Percentiles rank a stretch among this genome's conserved stretches.
These are phyloP conservation scores for Serilophus lunatus DNA, from an alignment of 2,113 vertebrate species.

Conservation along the genomic window DNA sequence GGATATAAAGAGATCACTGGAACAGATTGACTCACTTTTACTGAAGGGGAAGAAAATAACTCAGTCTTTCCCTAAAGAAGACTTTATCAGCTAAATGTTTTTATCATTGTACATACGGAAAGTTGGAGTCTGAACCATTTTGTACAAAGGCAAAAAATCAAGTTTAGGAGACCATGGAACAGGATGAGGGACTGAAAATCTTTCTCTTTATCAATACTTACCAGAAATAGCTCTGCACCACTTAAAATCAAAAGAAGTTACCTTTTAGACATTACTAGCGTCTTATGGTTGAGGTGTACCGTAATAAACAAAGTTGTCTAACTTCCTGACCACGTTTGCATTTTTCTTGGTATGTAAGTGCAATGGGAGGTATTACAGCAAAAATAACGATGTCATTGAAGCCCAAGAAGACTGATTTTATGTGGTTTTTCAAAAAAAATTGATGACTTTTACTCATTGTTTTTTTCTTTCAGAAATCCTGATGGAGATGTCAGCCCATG, in stretches of 20 bases:
- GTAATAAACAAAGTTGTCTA: neutral
- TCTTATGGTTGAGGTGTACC: neutral
- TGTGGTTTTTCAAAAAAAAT: neutral
- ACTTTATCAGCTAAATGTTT: neutral
- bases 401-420: neutral
- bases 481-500: slow-evolving; percentile 95
- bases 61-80: neutral
- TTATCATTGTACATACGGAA: neutral
- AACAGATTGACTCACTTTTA: neutral
- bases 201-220: neutral
- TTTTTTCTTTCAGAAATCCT: slow-evolving; percentile 82
- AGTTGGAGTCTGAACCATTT: neutral
- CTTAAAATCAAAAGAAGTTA: neutral
- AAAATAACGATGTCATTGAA: neutral
- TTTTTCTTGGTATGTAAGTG: neutral
- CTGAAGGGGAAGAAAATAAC: neutral
- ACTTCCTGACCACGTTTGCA: neutral
- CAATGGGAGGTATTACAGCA: neutral
- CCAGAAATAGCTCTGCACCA: neutral
- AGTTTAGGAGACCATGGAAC: neutral
- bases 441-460: neutral
- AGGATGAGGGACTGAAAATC: neutral
- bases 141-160: neutral
- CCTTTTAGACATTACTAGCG: neutral
- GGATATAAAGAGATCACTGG: neutral